These are phyloP conservation scores for Galagoides demidoff DNA, from an alignment of 2,797 vertebrate genomes.

Conservation along the genomic window DNA sequence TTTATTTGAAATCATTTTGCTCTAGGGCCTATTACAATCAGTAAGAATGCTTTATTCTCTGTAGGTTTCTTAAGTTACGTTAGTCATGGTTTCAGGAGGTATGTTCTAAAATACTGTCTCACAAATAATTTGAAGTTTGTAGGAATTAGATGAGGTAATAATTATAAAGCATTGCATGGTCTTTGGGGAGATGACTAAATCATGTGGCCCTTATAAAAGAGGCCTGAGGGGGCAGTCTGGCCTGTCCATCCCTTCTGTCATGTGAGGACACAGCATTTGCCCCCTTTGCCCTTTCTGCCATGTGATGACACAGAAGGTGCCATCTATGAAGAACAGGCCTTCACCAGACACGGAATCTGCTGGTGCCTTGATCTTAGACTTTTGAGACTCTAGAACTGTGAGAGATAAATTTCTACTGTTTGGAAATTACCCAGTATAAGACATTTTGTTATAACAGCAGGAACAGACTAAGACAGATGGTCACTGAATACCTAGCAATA, in stretches of 20 bases:
- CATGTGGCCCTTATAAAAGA: background rate
- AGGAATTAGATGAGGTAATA: background rate
- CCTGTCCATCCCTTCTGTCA: background rate
- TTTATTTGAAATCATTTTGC: slow-evolving; percentile 2
- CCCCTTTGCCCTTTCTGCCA: background rate
- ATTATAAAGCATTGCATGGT: background rate
- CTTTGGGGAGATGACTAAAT: background rate
- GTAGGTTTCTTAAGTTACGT: slow-evolving; percentile 3
- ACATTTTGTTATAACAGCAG: background rate
- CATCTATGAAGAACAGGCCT: background rate
- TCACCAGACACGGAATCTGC: background rate
- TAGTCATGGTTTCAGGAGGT: background rate
- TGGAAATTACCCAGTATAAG: background rate
- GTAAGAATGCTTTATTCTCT: background rate
- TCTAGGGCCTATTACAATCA: background rate
- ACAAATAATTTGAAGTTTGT: slow-evolving; percentile 20
- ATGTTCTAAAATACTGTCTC: slow-evolving; percentile 2
- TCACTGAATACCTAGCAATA: background rate
- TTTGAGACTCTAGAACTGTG: background rate
- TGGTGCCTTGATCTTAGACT: background rate
- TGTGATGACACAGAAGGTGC: background rate
- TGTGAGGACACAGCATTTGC: too few relatives aligned
- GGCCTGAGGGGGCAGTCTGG: background rate
- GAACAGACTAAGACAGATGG: background rate
- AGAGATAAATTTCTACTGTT: background rate